These are phyloP conservation scores for Axis porcinus DNA, from an alignment of 2,113 vertebrate genomes.

Conservation along the genomic window DNA sequence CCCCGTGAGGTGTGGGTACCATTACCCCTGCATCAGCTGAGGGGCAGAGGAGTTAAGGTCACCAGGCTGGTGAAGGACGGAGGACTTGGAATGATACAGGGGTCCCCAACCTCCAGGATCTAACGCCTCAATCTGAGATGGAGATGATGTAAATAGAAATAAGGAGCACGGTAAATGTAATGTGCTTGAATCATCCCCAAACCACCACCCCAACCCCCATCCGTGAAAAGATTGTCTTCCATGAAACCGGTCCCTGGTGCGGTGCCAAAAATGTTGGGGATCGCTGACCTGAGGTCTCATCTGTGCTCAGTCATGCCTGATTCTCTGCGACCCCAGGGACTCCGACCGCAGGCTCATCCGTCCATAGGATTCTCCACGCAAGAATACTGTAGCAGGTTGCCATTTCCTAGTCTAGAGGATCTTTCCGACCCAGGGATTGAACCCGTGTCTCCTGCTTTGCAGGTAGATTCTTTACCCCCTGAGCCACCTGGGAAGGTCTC, in stretches of 20 bases:
- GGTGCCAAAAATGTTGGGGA: neutral
- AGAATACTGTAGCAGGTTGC: neutral
- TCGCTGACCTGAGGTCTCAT: neutral
- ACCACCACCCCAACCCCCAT: neutral
- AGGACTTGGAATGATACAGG: neutral
- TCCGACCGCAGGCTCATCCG: rapidly evolving
- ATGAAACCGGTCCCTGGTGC: neutral
- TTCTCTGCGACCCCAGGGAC: rapidly evolving
- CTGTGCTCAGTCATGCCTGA: neutral
- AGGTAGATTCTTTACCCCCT: neutral
- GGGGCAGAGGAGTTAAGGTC: neutral
- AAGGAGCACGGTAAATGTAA: rapidly evolving
- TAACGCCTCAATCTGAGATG: neutral
- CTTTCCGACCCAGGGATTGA: neutral
- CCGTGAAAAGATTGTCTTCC: neutral
- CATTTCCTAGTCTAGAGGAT: neutral
- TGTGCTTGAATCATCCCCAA: neutral
- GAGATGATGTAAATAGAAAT: neutral
- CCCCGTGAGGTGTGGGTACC: neutral
- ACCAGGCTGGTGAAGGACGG: neutral
- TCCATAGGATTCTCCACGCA: neutral
- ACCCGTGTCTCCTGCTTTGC: rapidly evolving
- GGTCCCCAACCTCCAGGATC: neutral
- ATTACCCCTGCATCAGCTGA: neutral
- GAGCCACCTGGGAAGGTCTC: neutral